Base-by-base conservation (phyloP, 2,888 invertebrate species). In the Leptopilina drosophilae region DNA sequence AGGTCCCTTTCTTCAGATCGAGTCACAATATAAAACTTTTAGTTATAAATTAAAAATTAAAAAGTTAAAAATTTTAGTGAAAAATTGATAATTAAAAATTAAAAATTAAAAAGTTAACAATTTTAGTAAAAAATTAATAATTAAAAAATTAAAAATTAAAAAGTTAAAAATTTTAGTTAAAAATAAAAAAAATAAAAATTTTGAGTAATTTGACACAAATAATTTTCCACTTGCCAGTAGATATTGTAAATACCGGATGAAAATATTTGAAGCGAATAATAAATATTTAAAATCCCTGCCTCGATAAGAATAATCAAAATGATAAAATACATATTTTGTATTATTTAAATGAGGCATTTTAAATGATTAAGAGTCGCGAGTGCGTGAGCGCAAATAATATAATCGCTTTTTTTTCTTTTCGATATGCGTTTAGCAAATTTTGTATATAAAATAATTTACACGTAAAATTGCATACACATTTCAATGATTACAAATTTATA, bases 401-500 rank as follows among this genome's bases (percentile, higher is more conserved):
- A 49, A 69, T 11, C 9, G 8, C 5, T 7, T 42, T 42, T 69
- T 53, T 69, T 12, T 49, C 26, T 26, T 26, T 69, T 49, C 9
- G 11, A 14, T 26, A 69, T 14, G 14, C 56, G 33, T 73, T 73
- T 73, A 73, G n/a, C 62, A 62, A 62, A 7, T 33, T 26, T 33
- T 26, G 46, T 15, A 20, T 33, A 56, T 14, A 56, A 33, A 20
- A 12, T 53, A 53, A 8, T 42, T 2, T 49, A 73, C 73, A 73
- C n/a, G 56, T 73, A 56, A 56, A 56, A 33, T 49, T 33, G 73
- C 53, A 73, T 49, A 73, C 73, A 73, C 73, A 73, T 73, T 73
- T 73, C 73, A 56, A 14, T 26, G 56, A 33, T 56, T 73, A 73
- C n/a, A 56, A 73, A 7, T 40, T 33, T 73, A 53, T 49, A 9